Evolutionary conservation across 1,140 invertebrate species (phyloP).

Genomic region (Drosophila takahashii): DNA sequence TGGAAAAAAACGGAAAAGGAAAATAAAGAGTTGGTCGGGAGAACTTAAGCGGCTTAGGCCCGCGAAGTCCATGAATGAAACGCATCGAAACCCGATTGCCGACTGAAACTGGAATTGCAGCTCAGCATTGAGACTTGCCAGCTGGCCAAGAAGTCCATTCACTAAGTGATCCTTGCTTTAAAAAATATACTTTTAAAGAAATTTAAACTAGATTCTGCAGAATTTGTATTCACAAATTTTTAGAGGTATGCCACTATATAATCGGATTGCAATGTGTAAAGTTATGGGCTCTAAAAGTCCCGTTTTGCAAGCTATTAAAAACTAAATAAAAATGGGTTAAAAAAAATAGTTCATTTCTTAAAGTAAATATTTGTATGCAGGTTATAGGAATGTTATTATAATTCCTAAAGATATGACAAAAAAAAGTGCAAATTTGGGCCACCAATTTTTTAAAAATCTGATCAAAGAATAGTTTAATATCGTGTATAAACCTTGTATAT

Average conservation of each 20-base stretch:
- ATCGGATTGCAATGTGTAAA: background rate
- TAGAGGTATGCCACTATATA: background rate
- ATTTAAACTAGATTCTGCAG: background rate
- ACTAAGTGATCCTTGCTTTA: background rate
- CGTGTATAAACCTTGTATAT: too few relatives aligned
- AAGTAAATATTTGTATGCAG: too few relatives aligned
- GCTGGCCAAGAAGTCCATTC: background rate
- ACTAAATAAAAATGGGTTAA: too few relatives aligned
- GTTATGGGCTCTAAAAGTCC: too few relatives aligned
- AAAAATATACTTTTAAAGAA: too few relatives aligned
- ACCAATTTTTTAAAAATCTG: background rate
- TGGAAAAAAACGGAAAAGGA: conserved; percentile 7
- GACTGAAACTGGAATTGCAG: conserved; percentile 69
- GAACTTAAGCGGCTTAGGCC: conserved; percentile 74
- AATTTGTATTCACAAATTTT: too few relatives aligned
- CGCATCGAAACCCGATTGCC: conserved; percentile 62
- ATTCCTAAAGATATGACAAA: too few relatives aligned
- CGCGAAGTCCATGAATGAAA: conserved; percentile 68
- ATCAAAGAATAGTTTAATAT: too few relatives aligned
- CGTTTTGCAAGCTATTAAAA: too few relatives aligned
- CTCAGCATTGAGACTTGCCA: conserved; percentile 40
- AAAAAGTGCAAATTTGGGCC: too few relatives aligned
- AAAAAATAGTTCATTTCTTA: too few relatives aligned
- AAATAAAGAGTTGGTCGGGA: conserved; percentile 22
- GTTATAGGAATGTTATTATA: too few relatives aligned